phyloP scores from a whole-genome alignment of 2,113 vertebrate genomes.

The Candoia aspera region DNA sequence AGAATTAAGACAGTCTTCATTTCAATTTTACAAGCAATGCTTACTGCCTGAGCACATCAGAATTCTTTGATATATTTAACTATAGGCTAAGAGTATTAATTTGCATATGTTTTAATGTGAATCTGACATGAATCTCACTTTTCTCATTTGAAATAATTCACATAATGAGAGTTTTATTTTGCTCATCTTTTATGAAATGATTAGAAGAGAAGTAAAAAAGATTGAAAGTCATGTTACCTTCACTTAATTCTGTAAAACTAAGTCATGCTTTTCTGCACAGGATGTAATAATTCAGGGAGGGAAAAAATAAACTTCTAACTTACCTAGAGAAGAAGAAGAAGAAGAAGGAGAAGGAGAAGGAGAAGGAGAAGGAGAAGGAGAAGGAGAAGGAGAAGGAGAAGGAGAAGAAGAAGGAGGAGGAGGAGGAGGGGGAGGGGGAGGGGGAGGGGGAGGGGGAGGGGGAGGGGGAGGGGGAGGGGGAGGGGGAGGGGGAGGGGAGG shows the following conservation, averaged over 20 bases:
- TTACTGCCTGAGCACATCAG: slow-evolving; percentile 14
- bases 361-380: no score
- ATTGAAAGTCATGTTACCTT: background rate
- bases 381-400: background rate
- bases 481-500: no score
- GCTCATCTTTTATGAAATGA: slow-evolving; percentile 33
- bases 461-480: no score
- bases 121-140: background rate
- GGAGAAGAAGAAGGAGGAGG: no score
- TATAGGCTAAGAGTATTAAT: slow-evolving; percentile 66
- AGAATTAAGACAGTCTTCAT: slow-evolving; percentile 44
- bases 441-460: no score
- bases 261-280: background rate
- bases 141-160: slow-evolving; percentile 27
- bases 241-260: background rate
- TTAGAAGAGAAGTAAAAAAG: slow-evolving; percentile 30
- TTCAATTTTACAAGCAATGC: slow-evolving; percentile 58
- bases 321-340: no score
- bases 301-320: background rate
- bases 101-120: slow-evolving; percentile 44
- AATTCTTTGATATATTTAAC: slow-evolving; percentile 62
- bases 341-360: no score
- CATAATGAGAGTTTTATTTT: slow-evolving; percentile 37
- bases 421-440: no score
- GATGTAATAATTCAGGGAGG: background rate